phyloP scores from a whole-genome alignment of 2,888 invertebrate genomes.

The Cyclophora punctaria region DNA sequence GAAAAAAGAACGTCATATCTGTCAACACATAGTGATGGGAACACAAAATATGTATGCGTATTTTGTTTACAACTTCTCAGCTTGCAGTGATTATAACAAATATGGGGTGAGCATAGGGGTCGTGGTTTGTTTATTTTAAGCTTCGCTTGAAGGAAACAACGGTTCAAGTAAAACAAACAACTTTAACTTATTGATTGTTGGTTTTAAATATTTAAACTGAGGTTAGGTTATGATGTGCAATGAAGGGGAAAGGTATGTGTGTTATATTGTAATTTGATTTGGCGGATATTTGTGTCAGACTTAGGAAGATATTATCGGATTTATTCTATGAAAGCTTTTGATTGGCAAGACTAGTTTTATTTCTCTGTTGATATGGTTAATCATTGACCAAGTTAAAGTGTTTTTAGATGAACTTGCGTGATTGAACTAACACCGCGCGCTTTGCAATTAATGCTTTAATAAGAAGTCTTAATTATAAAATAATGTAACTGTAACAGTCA shows the following conservation, averaged over 20 bases:
- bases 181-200: slow-evolving; percentile 30
- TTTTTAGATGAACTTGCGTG: too few species aligned
- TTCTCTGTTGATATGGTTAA: too few species aligned
- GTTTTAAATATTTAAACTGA: slow-evolving; percentile 24
- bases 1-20: slow-evolving; percentile 21
- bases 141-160: slow-evolving; percentile 49
- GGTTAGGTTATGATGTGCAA: too few species aligned
- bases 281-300: too few species aligned
- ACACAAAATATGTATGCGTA: slow-evolving; percentile 35
- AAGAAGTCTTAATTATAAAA: too few species aligned
- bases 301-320: too few species aligned
- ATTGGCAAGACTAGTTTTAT: too few species aligned
- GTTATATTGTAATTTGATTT: not conserved
- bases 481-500: too few species aligned
- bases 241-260: not conserved
- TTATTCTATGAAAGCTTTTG: too few species aligned
- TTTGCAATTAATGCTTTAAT: too few species aligned
- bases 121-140: slow-evolving; percentile 42
- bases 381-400: too few species aligned
- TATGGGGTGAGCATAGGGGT: slow-evolving; percentile 29
- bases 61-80: slow-evolving; percentile 44
- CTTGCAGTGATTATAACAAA: slow-evolving; percentile 42
- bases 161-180: slow-evolving; percentile 45
- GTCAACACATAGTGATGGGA: slow-evolving; percentile 43
- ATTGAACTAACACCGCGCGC: too few species aligned